phyloP scores from a whole-genome alignment of 2,113 vertebrate species.

The Steatornis caripensis region DNA sequence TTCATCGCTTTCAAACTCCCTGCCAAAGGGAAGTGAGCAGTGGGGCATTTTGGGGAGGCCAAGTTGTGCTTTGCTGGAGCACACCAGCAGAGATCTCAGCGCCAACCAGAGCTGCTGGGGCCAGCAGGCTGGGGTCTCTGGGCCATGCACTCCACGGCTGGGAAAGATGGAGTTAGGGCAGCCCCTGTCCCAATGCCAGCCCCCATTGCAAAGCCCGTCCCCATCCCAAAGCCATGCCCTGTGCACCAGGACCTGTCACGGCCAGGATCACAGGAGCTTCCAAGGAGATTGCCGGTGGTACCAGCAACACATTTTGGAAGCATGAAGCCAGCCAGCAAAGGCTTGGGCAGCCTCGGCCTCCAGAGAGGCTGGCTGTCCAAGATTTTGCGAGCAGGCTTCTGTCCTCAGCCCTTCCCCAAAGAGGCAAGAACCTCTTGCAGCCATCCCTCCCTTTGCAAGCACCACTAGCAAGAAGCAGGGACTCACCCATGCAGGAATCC shows the following conservation, averaged over 20 bases:
- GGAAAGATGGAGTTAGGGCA: not conserved
- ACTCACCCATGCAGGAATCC: conserved; percentile 91
- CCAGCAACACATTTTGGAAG: not conserved
- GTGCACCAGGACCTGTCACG: not conserved
- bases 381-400: not conserved
- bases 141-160: accelerated
- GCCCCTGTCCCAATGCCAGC: not conserved
- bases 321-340: not conserved
- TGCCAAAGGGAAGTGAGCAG: accelerated
- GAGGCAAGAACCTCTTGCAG: not conserved
- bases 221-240: not conserved
- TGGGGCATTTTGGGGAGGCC: not conserved
- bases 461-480: not conserved
- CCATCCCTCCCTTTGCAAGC: not conserved
- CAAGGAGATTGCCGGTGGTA: not conserved
- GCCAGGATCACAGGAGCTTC: not conserved
- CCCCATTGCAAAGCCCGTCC: not conserved
- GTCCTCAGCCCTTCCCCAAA: not conserved
- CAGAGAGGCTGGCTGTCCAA: not conserved
- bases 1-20: not conserved
- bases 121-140: not conserved
- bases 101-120: not conserved
- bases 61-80: not conserved
- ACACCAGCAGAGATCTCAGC: not conserved
- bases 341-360: not conserved